A percentile compares a stretch with the other conserved stretches of the same genome.
phyloP scores from a whole-genome alignment of 2,888 invertebrate genomes.

The Drosophila macrospina region DNA sequence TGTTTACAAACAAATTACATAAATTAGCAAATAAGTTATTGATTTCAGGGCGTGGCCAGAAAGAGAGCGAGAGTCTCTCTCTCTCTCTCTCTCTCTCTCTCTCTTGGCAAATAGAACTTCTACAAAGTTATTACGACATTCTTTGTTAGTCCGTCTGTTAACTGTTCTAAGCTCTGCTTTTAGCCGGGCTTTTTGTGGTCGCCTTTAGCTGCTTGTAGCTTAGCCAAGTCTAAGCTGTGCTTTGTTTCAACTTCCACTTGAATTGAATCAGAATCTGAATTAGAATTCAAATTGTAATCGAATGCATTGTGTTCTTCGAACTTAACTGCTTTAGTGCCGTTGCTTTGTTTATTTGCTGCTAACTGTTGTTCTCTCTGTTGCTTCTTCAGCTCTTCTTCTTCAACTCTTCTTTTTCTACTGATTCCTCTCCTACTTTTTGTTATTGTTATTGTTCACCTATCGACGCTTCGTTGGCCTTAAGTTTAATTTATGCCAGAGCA shows the following conservation, averaged over 20 bases:
- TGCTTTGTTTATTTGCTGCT: constrained; percentile 50
- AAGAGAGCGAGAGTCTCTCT: constrained; percentile 17
- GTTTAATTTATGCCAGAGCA: constrained; percentile 69
- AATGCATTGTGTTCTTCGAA: constrained; percentile 56
- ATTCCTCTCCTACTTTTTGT: constrained; percentile 1
- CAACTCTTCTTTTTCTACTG: constrained; percentile 2
- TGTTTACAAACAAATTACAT: constrained; percentile 44
- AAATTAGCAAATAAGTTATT: constrained; percentile 66
- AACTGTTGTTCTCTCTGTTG: constrained; percentile 65
- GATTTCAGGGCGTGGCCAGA: constrained; percentile 31
- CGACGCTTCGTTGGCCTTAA: constrained; percentile 69
- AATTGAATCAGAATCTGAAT: neutral
- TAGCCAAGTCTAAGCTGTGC: constrained; percentile 16
- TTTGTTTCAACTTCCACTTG: neutral
- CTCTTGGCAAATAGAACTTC: constrained; percentile 12
- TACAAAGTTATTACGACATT: constrained; percentile 23
- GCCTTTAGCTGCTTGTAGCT: constrained; percentile 19
- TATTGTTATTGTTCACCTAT: constrained; percentile 45
- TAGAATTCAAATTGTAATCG: neutral
- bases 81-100: neutral
- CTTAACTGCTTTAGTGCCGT: constrained; percentile 76
- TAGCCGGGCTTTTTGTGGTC: constrained; percentile 10
- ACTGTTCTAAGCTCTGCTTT: neutral
- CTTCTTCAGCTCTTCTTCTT: neutral
- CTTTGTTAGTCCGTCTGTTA: constrained; percentile 32